These are phyloP conservation scores for Sinentomon sp. DNA, from an alignment of 2,888 invertebrate species.

Conservation along the genomic window DNA sequence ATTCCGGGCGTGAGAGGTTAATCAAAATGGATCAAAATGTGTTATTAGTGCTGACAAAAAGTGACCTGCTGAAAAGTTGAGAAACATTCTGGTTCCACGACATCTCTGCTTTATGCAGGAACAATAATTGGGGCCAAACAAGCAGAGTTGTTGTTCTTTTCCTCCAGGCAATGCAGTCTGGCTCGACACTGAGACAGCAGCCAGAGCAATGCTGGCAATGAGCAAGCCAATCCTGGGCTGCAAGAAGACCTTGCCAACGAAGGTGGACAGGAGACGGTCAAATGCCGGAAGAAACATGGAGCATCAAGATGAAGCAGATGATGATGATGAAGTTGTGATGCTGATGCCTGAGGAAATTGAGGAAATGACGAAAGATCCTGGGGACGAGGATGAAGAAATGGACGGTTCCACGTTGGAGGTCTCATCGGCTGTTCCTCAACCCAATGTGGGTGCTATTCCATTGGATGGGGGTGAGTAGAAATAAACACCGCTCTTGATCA, in stretches of 20 bases:
- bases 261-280: background rate
- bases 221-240: conserved; percentile 26
- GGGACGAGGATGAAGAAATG: background rate
- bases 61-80: no score
- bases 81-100: no score
- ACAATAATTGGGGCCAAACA: no score
- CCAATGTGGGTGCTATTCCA: no score
- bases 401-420: conserved; percentile 3
- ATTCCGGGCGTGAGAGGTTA: no score
- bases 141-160: conserved; percentile 10
- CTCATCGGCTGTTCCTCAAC: no score
- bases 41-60: no score
- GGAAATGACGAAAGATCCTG: conserved; percentile 5
- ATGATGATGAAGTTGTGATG: conserved; percentile 1
- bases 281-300: conserved; percentile 7
- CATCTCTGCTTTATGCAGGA: no score
- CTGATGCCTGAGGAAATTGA: conserved; percentile 7
- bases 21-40: no score
- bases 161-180: conserved; percentile 34
- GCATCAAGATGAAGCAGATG: conserved; percentile 8
- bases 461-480: no score
- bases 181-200: conserved; percentile 29
- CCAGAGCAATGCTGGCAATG: conserved; percentile 29
- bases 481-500: no score
- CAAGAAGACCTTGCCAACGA: conserved; percentile 2